Base-by-base conservation (phyloP, 2,888 invertebrate species). In the Xanthorhoe designata region DNA sequence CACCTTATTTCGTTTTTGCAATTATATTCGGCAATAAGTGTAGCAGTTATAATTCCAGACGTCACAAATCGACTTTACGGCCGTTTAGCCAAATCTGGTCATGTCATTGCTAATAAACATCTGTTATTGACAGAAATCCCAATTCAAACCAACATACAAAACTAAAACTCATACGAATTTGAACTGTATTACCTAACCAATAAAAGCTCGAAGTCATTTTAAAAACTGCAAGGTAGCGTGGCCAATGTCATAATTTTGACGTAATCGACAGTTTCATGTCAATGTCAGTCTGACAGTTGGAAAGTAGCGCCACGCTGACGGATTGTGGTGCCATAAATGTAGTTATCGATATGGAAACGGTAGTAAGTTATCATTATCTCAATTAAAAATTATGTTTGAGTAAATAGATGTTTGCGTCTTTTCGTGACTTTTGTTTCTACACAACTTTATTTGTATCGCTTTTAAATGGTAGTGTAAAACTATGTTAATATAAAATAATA, bases 261-360 rank as follows among this genome's bases (percentile, higher is more conserved):
- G 70, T 76, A 80, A 80, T 73, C 75, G 71, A 66, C 60, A 76
- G 75, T 80, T 79, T 71, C 64, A 80, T 83, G 81, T 83, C 84
- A 85, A 85, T 85, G 85, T 76, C 82, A 61, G 35, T 62, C 64
- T 66, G 70, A 61, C 68, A 69, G 58, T 75, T 73, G 68, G 76
- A 76, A 80, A 76, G 73, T 77, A 80, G 79, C 79, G 81, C 81
- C 81, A 72, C 68, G 71, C 66, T 76, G 79, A 75, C 74, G 74
- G 77, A 72, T 75, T 66, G 71, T 72, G 68, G 75, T 67, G 76
- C 66, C 75, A 78, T 79, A 81, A 76, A 78, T 70, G 72, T 64
- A 67, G 64, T 73, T 74, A 59, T 74, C 70, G 71, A 70, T 72
- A 75, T 38, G 70, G 57, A 66, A 72, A 69, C 69, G 77, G 70